Conservation (phyloP, 2,888 invertebrate genomes). For the Globia sparganii region DNA sequence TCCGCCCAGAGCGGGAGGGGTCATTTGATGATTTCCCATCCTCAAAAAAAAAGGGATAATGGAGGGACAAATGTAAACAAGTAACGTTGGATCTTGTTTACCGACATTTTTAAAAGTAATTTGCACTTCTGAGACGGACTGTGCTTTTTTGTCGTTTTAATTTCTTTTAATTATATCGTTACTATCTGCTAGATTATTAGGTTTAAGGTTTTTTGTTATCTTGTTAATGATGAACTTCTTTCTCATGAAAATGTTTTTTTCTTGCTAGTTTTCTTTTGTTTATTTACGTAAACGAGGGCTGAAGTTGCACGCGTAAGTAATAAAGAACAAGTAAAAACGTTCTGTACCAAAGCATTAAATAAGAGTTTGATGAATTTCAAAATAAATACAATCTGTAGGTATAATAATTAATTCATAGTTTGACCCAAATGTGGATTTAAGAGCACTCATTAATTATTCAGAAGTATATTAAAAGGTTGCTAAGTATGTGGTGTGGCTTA, state of each 20-base stretch:
- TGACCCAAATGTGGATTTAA: not conserved
- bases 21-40: no score
- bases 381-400: not conserved
- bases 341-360: not conserved
- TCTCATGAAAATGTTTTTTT: not conserved
- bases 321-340: not conserved
- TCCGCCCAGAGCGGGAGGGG: no score
- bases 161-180: not conserved
- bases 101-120: conserved; percentile 18
- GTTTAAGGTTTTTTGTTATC: not conserved
- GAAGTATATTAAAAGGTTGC: not conserved
- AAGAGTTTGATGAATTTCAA: not conserved
- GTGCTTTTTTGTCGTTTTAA: not conserved
- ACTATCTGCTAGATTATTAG: not conserved
- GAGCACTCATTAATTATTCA: conserved; percentile 17
- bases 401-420: conserved; percentile 6
- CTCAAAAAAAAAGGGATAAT: conserved; percentile 50
- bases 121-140: not conserved
- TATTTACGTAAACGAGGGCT: not conserved
- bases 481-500: conserved; percentile 18
- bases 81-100: conserved; percentile 19
- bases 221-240: not conserved
- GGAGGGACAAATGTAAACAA: conserved; percentile 43
- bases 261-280: not conserved
- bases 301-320: not conserved